Base-by-base conservation (phyloP, 2,888 invertebrate genomes). In the Ligdia adustata region DNA sequence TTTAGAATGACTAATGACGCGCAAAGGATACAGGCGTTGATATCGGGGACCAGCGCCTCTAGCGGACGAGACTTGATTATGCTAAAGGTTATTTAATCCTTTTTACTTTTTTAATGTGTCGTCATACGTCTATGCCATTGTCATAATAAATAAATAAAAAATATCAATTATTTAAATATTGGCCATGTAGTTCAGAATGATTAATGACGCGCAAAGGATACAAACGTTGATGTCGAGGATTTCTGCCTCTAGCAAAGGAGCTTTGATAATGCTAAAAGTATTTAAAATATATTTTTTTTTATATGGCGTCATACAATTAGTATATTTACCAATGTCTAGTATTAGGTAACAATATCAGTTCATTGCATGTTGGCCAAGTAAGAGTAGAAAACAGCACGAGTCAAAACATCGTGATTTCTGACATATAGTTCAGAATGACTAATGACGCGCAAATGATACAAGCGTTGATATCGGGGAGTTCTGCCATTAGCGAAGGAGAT, bases 171-270 rank as follows among this genome's bases (percentile, higher is more conserved):
- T 33, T 27, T 38, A 5, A n/a, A n/a, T n/a, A n/a, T n/a, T n/a
- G n/a, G 97, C 98, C 70, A 92, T 98, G 3, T 97, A 98, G 79
- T 98, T 98, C 75, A 91, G 96, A 12, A 91, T 98, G 81, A 93
- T 93, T 22, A 94, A 97, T 71, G 95, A 97, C 77, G 91, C 92
- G 2, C 87, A 91, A 4, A 92, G 95, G 67, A 93, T 97, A 60
- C 93, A 94, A 72, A 93, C 79, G 0, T 61, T 90, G 1, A 82
- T 90, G 14, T 77, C 74, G 2, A 88, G 90, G 0, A 70, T 86
- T 0, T 84, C 75, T 20, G 70, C 89, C 0, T 78, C 75, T 1
- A 82, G 87, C 37, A 87, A 85, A 0, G 52, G 86, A 5, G 86
- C 86, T 43, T 69, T 89, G 13, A 55, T 80, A 3, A 86, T 82